A percentile compares a stretch with the other conserved stretches of the same genome.
phyloP scores from a whole-genome alignment of 2,113 vertebrate species.

The Corvus moneduloides region DNA sequence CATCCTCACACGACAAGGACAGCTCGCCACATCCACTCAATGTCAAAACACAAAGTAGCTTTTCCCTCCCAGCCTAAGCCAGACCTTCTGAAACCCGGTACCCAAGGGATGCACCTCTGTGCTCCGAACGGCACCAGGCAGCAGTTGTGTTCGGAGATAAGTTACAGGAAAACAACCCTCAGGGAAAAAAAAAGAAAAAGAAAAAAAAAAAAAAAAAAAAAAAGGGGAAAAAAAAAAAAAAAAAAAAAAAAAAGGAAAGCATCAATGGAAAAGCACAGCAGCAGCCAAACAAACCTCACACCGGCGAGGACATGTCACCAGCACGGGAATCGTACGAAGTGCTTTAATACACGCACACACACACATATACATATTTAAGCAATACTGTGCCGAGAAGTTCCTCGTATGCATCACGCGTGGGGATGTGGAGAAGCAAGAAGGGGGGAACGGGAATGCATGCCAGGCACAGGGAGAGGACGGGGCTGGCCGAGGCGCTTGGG shows the following conservation, averaged over 20 bases:
- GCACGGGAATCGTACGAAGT: background rate
- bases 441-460: background rate
- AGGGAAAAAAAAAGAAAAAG: accelerated
- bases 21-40: background rate
- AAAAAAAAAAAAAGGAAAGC: background rate
- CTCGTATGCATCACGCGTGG: background rate
- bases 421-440: background rate
- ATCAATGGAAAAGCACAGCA: background rate
- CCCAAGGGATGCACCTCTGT: constrained; percentile 19
- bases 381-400: background rate
- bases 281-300: background rate
- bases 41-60: background rate
- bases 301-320: background rate
- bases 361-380: background rate
- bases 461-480: background rate
- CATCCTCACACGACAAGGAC: background rate
- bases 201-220: accelerated
- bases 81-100: background rate
- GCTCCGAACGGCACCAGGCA: background rate
- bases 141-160: background rate
- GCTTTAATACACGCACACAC: background rate
- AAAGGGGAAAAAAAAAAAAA: too few species aligned
- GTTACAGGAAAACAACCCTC: background rate
- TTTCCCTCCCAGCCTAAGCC: background rate
- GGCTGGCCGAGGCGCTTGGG: background rate